phyloP scores from a whole-genome alignment of 2,797 vertebrate genomes.

The Pangasius sanitwongsei region DNA sequence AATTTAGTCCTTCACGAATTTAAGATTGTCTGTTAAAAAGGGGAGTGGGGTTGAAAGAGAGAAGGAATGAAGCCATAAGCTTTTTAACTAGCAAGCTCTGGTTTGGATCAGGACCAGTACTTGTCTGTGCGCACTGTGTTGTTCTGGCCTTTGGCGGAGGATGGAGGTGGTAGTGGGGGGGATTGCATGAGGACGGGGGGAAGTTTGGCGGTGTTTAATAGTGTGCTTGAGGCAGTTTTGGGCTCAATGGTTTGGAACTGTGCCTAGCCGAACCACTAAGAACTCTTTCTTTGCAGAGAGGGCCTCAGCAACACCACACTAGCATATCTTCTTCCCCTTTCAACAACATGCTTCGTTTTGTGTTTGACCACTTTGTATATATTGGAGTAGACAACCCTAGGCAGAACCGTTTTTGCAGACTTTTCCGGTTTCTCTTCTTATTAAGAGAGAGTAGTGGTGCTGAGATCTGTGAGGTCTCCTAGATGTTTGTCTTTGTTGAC shows the following conservation, averaged over 20 bases:
- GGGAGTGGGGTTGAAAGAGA: constrained; percentile 7
- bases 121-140: constrained; percentile 66
- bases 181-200: constrained; percentile 15
- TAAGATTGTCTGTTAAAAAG: constrained; percentile 45
- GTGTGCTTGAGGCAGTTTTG: constrained; percentile 52
- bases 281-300: constrained; percentile 60
- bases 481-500: not conserved
- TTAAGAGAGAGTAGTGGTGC: not conserved
- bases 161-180: constrained; percentile 26
- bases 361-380: constrained; percentile 11
- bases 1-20: constrained; percentile 17
- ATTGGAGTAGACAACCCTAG: constrained; percentile 30
- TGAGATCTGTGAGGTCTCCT: constrained; percentile 15
- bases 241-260: constrained; percentile 55
- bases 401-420: constrained; percentile 24
- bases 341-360: constrained; percentile 45
- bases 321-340: constrained; percentile 26
- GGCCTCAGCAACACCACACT: constrained; percentile 51
- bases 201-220: constrained; percentile 35
- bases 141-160: constrained; percentile 64
- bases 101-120: constrained; percentile 70
- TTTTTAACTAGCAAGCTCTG: constrained; percentile 59
- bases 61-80: constrained; percentile 29
- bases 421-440: constrained; percentile 3
- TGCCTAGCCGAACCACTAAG: constrained; percentile 60